Conservation (phyloP, 2,888 invertebrate species). For the Epicampocera succincta region DNA sequence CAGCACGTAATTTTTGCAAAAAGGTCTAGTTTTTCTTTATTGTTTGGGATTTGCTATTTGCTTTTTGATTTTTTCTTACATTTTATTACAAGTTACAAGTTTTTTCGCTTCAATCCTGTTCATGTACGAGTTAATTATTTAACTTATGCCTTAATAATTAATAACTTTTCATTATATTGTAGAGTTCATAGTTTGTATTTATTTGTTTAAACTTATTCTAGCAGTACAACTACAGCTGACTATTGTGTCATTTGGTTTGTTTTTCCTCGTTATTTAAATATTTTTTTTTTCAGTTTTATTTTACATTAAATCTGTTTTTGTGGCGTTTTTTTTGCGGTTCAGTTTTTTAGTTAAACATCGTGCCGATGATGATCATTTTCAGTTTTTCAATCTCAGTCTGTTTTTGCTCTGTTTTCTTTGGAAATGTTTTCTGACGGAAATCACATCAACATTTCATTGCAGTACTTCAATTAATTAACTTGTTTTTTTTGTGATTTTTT, state of each 20-base stretch:
- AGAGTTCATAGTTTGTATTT: background rate
- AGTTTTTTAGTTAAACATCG: background rate
- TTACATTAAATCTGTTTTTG: background rate
- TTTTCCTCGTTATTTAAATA: background rate
- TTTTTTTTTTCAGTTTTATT: constrained; percentile 18
- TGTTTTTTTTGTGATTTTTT: too few relatives aligned
- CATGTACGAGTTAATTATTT: constrained; percentile 30
- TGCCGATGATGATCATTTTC: background rate
- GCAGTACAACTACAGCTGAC: background rate
- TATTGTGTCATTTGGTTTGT: background rate
- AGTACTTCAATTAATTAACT: too few relatives aligned
- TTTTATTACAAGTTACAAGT: constrained; percentile 36
- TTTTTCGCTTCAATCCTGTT: background rate
- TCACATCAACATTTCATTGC: background rate
- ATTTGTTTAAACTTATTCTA: constrained; percentile 36
- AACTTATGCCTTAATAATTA: constrained; percentile 18
- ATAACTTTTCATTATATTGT: constrained; percentile 2
- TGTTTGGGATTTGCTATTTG: constrained; percentile 45
- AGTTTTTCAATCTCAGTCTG: background rate
- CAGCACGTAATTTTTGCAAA: constrained; percentile 46
- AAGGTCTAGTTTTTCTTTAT: constrained; percentile 25
- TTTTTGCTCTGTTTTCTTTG: background rate
- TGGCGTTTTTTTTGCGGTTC: too few relatives aligned
- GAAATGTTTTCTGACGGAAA: background rate
- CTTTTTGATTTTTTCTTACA: constrained; percentile 2